phyloP scores from a whole-genome alignment of 2,113 vertebrate species.

The Gyps fulvus region DNA sequence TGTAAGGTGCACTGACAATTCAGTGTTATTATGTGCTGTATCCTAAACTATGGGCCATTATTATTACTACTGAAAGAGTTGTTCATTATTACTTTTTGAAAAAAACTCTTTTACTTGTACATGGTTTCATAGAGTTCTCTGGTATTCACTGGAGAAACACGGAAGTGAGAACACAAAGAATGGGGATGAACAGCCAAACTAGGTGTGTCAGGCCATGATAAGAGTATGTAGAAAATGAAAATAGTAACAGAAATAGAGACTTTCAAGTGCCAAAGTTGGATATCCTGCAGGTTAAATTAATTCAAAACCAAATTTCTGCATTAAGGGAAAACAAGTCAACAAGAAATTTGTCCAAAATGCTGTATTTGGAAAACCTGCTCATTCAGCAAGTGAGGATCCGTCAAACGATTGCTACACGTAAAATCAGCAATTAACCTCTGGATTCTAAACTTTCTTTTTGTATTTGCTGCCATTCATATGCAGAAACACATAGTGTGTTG shows the following conservation, averaged over 20 bases:
- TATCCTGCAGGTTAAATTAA: background rate
- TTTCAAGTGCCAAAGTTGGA: background rate
- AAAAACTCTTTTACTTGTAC: background rate
- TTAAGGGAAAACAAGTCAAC: background rate
- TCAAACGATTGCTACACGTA: background rate
- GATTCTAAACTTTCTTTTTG: background rate
- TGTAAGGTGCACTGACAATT: background rate
- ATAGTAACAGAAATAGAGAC: background rate
- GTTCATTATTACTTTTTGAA: background rate
- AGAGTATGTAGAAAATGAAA: background rate
- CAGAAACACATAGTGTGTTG: background rate
- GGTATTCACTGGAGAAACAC: background rate
- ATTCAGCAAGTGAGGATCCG: background rate
- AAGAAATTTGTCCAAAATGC: background rate
- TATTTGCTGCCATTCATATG: background rate
- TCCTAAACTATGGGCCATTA: background rate
- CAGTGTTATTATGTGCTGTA: background rate
- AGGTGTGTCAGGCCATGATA: background rate
- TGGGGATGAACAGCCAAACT: rapidly evolving
- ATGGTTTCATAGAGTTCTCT: background rate
- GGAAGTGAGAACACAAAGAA: background rate
- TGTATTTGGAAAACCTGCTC: background rate
- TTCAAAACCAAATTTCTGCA: background rate
- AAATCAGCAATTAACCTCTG: background rate
- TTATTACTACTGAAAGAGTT: background rate